phyloP scores from a whole-genome alignment of 2,113 vertebrate species.

The Garra rufa region DNA sequence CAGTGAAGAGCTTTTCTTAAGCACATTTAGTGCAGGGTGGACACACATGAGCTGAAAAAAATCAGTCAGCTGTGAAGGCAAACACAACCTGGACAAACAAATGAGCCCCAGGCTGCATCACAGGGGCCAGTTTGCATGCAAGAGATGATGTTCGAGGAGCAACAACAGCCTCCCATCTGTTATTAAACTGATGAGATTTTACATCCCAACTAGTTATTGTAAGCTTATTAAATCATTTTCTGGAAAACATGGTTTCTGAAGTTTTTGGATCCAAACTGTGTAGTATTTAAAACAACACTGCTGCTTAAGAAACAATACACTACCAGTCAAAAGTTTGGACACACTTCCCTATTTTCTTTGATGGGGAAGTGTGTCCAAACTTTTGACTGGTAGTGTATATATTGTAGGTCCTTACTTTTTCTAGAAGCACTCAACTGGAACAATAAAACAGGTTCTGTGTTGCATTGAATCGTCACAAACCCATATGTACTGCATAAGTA shows the following conservation, averaged over 20 bases:
- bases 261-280: background rate
- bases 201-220: background rate
- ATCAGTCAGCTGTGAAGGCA: slow-evolving; percentile 53
- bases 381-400: too few species aligned
- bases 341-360: too few species aligned
- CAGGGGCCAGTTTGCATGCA: slow-evolving; percentile 16
- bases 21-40: slow-evolving; percentile 13
- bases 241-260: background rate
- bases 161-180: slow-evolving; percentile 35
- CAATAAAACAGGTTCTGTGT: background rate
- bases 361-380: too few species aligned
- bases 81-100: slow-evolving; percentile 48
- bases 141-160: slow-evolving; percentile 2
- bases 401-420: background rate
- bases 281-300: background rate
- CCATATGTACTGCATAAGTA: background rate
- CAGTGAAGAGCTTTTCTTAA: slow-evolving; percentile 31
- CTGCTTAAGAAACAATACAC: background rate
- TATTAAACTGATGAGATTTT: slow-evolving; percentile 26
- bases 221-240: background rate
- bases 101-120: slow-evolving; percentile 22
- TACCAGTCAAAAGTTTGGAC: too few species aligned
- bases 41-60: slow-evolving; percentile 33
- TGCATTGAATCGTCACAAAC: background rate
- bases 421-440: background rate